Evolutionary conservation across 2,797 vertebrate genomes (phyloP), one percentile per base, ranked within the genome.

Genomic region (Enteromius argenteus): DNA sequence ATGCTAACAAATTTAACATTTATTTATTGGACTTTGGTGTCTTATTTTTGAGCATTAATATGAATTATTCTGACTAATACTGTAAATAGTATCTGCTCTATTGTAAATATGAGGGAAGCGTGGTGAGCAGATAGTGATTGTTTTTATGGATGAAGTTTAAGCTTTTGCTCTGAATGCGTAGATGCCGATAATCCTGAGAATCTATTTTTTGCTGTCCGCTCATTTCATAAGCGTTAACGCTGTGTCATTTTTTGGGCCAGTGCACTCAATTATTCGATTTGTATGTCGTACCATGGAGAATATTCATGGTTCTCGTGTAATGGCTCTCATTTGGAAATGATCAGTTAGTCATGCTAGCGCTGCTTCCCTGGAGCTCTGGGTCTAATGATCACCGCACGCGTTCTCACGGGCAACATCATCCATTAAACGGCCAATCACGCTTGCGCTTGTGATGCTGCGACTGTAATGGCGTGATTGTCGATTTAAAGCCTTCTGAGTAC

Each of bases 241-340:
- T 15, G 23, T 71, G 79, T 87, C 58, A 85, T 87, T 85, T 86
- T 82, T 81, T 86, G 80, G 81, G 21, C 85, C 81, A 85, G 69
- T 89, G 86, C 81, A 85, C 86, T 87, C 85, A 83, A 79, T 86
- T 88, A 85, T 90, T 86, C 73, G 30, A 84, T 85, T 88, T 68
- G 80, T 78, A 32, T 85, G 78, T 88, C 80, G 85, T 85, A 71
- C 83, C 84, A 79, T 60, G 68, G 69, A 84, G 83, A 88, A 89
- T 87, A 83, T 87, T 87, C 83, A 85, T 89, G 86, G 83, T 84
- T 68, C 78, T 87, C 49, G 32, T 88, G 86, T 90, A 89, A 91
- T 88, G 77, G 85, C 67, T 80, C 84, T 89, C 80, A 84, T 90
- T 90, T 89, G 67, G 86, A 78, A 80, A 84, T 88, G 89, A 90